These are phyloP conservation scores for Cheilinus undulatus DNA, from an alignment of 2,113 vertebrate species.

Conservation along the genomic window DNA sequence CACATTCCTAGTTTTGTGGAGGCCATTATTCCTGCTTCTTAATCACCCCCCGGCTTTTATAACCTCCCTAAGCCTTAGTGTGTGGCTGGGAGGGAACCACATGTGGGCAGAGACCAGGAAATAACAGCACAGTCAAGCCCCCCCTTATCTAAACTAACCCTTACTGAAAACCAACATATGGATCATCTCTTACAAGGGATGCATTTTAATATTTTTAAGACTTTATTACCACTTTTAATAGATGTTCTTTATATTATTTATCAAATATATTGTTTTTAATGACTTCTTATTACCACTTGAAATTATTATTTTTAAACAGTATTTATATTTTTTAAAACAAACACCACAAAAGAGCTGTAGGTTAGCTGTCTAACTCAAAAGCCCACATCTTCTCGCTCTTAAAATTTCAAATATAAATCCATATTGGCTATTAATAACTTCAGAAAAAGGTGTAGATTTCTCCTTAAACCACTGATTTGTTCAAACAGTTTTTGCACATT, in stretches of 20 bases:
- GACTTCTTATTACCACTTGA: no score
- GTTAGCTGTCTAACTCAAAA: no score
- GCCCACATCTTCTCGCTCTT: no score
- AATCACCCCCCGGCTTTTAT: constrained; percentile 85
- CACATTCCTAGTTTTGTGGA: constrained; percentile 84
- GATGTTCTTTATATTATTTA: neutral
- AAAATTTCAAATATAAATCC: no score
- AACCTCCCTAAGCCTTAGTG: constrained; percentile 79
- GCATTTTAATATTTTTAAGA: neutral
- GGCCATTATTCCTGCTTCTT: constrained; percentile 85
- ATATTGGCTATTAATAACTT: no score
- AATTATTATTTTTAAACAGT: no score
- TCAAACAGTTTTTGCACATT: no score
- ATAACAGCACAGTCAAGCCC: constrained; percentile 61
- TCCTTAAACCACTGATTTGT: no score
- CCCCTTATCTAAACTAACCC: constrained; percentile 67
- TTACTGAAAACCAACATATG: constrained; percentile 15
- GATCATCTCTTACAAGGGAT: neutral
- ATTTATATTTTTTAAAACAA: no score
- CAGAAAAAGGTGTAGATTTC: neutral
- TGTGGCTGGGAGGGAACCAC: constrained; percentile 76
- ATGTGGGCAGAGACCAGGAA: constrained; percentile 79
- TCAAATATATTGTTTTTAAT: no score
- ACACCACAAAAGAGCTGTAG: no score
- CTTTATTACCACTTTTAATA: neutral